A percentile compares a stretch with the other conserved stretches of the same genome.
Conservation (phyloP, 2,888 invertebrate species). For the Stenotaenia linearis region DNA sequence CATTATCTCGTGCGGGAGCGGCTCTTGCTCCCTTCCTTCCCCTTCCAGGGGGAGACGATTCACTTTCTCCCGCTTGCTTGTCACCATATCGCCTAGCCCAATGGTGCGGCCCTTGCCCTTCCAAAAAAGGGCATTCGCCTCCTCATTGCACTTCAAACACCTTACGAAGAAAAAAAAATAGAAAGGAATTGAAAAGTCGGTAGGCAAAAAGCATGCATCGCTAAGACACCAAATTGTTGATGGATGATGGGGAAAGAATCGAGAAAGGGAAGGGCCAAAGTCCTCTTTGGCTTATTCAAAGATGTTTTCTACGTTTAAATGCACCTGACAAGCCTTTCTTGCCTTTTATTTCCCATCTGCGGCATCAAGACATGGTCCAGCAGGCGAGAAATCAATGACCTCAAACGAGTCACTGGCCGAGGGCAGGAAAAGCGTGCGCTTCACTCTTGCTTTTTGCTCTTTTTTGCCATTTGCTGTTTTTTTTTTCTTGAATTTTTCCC, state of each 20-base stretch:
- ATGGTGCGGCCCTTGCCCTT: not conserved
- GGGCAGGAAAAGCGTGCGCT: not conserved
- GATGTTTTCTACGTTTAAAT: not conserved
- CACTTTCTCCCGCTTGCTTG: not conserved
- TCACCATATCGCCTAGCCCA: not conserved
- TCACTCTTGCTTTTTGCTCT: not conserved
- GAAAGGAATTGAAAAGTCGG: not conserved
- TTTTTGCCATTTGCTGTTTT: not conserved
- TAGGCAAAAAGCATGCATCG: not conserved
- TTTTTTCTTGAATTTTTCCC: not conserved
- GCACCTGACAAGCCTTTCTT: not conserved
- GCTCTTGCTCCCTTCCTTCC: not conserved
- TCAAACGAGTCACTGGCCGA: not conserved
- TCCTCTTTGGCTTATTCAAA: not conserved
- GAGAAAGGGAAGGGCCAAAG: not conserved
- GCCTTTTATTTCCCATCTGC: not conserved
- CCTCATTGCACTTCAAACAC: not conserved
- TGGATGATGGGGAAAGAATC: not conserved
- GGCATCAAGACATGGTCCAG: not conserved
- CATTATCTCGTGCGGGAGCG: not conserved
- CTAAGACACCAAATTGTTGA: not conserved
- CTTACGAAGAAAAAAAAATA: not conserved
- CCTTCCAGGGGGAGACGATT: not conserved
- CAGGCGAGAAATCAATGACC: not conserved
- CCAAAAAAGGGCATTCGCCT: not conserved